Evolutionary conservation across 2,113 vertebrate species (phyloP).

Genomic region (Lasiurus borealis): DNA sequence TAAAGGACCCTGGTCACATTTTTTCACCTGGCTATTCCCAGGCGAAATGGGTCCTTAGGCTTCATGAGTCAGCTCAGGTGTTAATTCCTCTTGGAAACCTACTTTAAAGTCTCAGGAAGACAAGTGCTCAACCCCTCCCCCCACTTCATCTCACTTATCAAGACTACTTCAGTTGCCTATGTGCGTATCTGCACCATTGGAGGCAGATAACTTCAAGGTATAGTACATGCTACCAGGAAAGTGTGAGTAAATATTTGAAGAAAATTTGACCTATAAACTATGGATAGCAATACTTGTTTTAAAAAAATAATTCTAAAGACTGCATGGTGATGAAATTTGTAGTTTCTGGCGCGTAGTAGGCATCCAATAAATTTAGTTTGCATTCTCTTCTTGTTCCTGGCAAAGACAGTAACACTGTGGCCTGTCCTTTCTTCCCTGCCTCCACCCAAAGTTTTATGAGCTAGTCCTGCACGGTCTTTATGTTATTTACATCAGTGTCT

Average conservation of each 20-base stretch:
- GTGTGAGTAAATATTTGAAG: neutral
- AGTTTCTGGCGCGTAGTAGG: neutral
- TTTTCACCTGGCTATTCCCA: neutral
- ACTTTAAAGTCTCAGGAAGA: neutral
- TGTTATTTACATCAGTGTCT: neutral
- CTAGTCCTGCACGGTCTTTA: neutral
- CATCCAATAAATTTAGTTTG: neutral
- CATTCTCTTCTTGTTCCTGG: neutral
- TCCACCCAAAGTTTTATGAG: neutral
- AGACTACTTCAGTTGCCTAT: neutral
- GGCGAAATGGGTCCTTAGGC: neutral
- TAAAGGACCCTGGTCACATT: neutral
- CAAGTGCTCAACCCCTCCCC: neutral
- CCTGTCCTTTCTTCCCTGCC: rapidly evolving
- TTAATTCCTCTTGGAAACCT: neutral
- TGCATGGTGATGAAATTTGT: neutral
- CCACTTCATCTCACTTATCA: neutral
- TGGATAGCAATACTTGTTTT: neutral
- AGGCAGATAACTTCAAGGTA: neutral
- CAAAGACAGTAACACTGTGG: neutral
- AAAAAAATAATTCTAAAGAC: neutral
- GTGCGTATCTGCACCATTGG: neutral
- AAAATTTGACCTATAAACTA: neutral
- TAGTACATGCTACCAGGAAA: neutral
- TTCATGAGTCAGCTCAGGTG: neutral